phyloP scores from a whole-genome alignment of 2,888 invertebrate genomes.

The Smittia sp. region DNA sequence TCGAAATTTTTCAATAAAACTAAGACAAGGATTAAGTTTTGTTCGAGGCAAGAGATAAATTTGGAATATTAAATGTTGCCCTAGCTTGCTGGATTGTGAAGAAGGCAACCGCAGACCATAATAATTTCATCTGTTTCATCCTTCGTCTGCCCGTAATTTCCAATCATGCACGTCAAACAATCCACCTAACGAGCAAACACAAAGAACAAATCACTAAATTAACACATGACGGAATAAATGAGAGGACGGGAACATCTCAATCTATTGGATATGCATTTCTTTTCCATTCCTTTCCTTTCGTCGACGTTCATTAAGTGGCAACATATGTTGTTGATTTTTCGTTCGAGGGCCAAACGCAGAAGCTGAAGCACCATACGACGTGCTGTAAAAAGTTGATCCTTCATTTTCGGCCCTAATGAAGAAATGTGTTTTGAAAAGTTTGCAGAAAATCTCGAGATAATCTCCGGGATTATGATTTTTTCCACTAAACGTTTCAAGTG shows the following conservation, averaged over 20 bases:
- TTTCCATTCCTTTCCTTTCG: slow-evolving; percentile 7
- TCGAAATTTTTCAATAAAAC: no score
- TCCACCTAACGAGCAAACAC: background rate
- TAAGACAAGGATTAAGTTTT: no score
- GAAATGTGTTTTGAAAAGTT: background rate
- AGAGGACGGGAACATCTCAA: slow-evolving; percentile 13
- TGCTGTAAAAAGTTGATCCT: slow-evolving; percentile 29
- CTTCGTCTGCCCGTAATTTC: slow-evolving; percentile 12
- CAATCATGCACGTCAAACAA: slow-evolving; percentile 36
- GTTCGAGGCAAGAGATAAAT: no score
- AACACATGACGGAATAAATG: slow-evolving; percentile 37
- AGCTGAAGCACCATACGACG: slow-evolving; percentile 22
- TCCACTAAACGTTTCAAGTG: background rate
- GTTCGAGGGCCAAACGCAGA: background rate
- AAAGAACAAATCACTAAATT: slow-evolving; percentile 36
- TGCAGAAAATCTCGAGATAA: background rate
- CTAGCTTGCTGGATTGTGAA: no score
- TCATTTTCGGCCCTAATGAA: background rate
- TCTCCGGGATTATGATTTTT: background rate
- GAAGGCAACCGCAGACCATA: background rate
- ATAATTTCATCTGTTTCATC: background rate
- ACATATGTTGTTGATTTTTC: slow-evolving; percentile 38
- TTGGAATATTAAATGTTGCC: no score
- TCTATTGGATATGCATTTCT: slow-evolving; percentile 20
- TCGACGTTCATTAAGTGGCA: slow-evolving; percentile 35